Base-by-base conservation (phyloP, 23 tunicate genomes). In the Ascidia mentula region DNA sequence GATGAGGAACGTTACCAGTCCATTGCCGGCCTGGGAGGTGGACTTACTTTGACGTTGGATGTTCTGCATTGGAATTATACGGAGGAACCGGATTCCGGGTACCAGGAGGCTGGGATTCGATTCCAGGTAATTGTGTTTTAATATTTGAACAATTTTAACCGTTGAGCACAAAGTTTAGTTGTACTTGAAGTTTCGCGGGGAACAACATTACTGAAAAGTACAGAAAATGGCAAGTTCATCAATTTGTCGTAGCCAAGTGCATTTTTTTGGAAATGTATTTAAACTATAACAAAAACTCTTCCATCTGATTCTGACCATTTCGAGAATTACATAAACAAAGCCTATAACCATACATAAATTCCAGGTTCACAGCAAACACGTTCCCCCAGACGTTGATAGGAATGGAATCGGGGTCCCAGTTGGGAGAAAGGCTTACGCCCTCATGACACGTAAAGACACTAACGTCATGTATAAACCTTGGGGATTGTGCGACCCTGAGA, bases 401-500 rank as follows among this genome's bases (percentile, higher is more conserved):
- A 71, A 33, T 72, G 89, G 89, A 20, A 36, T 79, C 26, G 78
- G 82, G 15, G 53, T 85, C 28, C 89, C 84, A 72, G 83, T 79
- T 34, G 89, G 83, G 36, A 35, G 37, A 18, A 85, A 85, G 72
- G 89, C 79, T 0, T 85, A 37, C 30, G 82, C 82, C 33, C 77
- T 61, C 37, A 32, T 85, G 35, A n/a, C 73, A 18, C 46, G 83
- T 0, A 69, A 37, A 69, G 83, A 85, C 59, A 38, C 37, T 0
- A 34, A 79, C 18, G 34, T 85, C 8, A 70, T 85, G 79, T 31
- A 85, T 34, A 5, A 36, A 32, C 89, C 89, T 0, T 85, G 89
- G 89, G 89, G 89, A 72, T 40, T 46, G 28, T 85, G 89, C 72
- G 79, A 79, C 32, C 84, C 83, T 42, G 69, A 70, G 0, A 72